Evolutionary conservation across 2,113 vertebrate genomes (phyloP), one percentile per base, ranked within the genome.

Genomic region (Macaca nemestrina): DNA sequence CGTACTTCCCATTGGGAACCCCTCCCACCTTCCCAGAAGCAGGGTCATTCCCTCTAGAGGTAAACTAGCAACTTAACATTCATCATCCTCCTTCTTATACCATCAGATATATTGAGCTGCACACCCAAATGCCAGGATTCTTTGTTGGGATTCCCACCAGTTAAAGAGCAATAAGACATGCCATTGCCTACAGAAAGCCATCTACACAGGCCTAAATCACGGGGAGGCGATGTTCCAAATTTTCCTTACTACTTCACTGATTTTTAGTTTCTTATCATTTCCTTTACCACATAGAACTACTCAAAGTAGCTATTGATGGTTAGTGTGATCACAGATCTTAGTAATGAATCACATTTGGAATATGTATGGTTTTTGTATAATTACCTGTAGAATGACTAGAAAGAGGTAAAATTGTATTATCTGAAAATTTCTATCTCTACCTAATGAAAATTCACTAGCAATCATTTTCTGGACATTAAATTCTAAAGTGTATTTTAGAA

Each of bases 311-410:
- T 95, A 40, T 27, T 78, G n/a, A 86, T 48, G 20, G 38, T 70
- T 81, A 80, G 3, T 79, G 16, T 67, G 45, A 83, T 22, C 3
- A 23, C 25, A 92, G 38, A 67, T 55, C 48, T 55, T 86, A 67
- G 84, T 75, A 83, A 55, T 13, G 92, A 30, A 48, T 32, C 70
- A 43, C 20, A 59, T 88, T 79, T 64, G 57, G 18, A 96, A 64
- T 76, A 48, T n/a, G 6, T 64, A 55, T 91, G 11, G 57, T 55
- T 96, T 93, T 93, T 82, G 32, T 50, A 45, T 80, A 72, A 91
- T 68, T 96, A 95, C 20, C 70, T 91, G 82, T 30, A 82, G 25
- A 95, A 94, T 83, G 32, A 64, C 73, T 40, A 4, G 72, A 95
- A 68, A 92, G 35, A 43, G 18, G 25, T 68, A 88, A 75, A 90